Base-by-base conservation (phyloP, 2,797 vertebrate species). In the Lagodon rhomboides region DNA sequence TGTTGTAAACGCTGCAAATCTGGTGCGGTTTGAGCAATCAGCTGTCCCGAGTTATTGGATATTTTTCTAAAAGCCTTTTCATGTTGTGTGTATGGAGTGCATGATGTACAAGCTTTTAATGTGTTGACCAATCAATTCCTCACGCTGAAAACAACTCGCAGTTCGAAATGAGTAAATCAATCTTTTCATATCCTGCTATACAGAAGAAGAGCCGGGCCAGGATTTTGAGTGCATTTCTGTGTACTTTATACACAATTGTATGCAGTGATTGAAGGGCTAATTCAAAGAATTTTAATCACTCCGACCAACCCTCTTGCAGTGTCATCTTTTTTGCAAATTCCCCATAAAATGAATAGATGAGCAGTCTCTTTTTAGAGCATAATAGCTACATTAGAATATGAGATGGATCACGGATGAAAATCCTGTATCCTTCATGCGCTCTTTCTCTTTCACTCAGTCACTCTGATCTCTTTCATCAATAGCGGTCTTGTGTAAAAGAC, bases 311-410 rank as follows among this genome's bases (percentile, higher is more conserved):
- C 88, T 85, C 87, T 85, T 90, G 84, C 92, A 80, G 89, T 88
- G 86, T 91, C 87, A 89, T 92, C 87, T 85, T 91, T 91, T 91
- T 87, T 84, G 77, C 84, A 89, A 91, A 93, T 89, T 84, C 77
- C 70, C 86, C 87, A 90, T 93, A 89, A 93, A 92, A 85, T 90
- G 88, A 92, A 92, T 89, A 84, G 82, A 93, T 86, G 91, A 93
- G 85, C 79, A 60, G 87, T 85, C 90, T 93, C 88, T 91, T 90
- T 92, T 89, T 89, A 83, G 89, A 92, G 80, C 82, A 82, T 92
- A 94, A 93, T 93, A 88, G 90, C 88, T 87, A 73, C 90, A 93
- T 94, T 90, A 91, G 87, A 93, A 92, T 89, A 90, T 79, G 89
- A 92, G 89, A 93, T 89, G 87, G 91, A 91, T 89, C 53, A 84